Percentiles rank a stretch among this genome's conserved stretches.
Conservation (phyloP, 2,797 vertebrate genomes). For the Xenentodon cancila region DNA sequence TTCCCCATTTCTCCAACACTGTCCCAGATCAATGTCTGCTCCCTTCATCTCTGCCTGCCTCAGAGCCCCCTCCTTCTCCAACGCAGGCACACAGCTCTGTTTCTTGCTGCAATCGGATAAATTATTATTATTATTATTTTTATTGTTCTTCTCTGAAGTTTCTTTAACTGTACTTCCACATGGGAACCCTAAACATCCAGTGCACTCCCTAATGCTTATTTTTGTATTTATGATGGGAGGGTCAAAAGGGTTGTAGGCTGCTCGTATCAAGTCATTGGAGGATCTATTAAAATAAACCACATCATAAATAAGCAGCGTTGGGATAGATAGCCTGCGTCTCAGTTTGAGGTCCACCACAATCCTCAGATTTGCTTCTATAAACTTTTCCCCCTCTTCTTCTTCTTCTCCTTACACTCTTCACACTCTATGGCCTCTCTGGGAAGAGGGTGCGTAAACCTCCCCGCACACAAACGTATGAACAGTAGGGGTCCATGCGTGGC, state of each 20-base stretch:
- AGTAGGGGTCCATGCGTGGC: constrained; percentile 36
- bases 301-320: constrained; percentile 52
- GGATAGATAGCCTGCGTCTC: constrained; percentile 36
- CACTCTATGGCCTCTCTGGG: background rate
- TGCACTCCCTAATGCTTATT: constrained; percentile 54
- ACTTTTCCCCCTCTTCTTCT: constrained; percentile 13
- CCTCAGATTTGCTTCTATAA: constrained; percentile 36
- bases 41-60: constrained; percentile 38
- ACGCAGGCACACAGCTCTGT: constrained; percentile 6
- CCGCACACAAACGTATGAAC: constrained; percentile 17
- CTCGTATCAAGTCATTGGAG: constrained; percentile 48
- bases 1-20: constrained; percentile 67
- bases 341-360: constrained; percentile 43
- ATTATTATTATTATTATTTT: constrained; percentile 16
- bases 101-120: constrained; percentile 47
- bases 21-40: constrained; percentile 70
- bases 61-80: constrained; percentile 14
- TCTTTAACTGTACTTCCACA: constrained; percentile 52
- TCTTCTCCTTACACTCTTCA: background rate
- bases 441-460: constrained; percentile 20
- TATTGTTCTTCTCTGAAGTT: constrained; percentile 22
- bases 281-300: constrained; percentile 65
- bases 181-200: constrained; percentile 50
- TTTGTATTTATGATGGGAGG: constrained; percentile 63
- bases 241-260: constrained; percentile 35